Base-by-base conservation (phyloP, 1,140 invertebrate genomes). In the Brachionus rubens region DNA sequence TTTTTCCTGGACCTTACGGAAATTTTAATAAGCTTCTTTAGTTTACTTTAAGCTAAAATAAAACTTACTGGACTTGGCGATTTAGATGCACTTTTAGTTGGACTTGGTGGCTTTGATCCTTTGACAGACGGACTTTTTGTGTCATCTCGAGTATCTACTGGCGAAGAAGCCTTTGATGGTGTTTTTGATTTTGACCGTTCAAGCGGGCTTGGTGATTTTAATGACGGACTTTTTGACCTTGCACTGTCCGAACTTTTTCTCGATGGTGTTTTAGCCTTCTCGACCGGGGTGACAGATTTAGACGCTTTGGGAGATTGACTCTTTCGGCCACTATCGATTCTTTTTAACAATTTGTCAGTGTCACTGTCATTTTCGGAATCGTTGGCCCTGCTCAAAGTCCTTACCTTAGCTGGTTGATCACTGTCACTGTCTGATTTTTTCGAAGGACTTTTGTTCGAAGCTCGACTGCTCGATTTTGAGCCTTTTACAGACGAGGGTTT, bases 281-380 rank as follows among this genome's bases (percentile, higher is more conserved):
- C 28, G 19, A 40, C 10, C 21, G 54, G 54, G 36, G 28, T 36
- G 9, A 14, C 16, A 16, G 54, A 16, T 19, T 59, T 59, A 2
- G 54, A 59, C 3, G 14, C 30, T 40, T 36, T 33, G 33, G 33
- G 28, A 19, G 54, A 59, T 36, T 26, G 30, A 16, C 28, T 59
- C 36, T 59, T 59, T 14, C 52, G 52, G 12, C 52, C 52, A 54
- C 52, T 54, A 14, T 30, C 33, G 9, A 59, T 59, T 33, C 54
- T 14, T n/a, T 59, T 59, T 6, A 59, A 19, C 19, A 59, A 33
- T 19, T 40, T 59, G 10, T 59, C 54, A 36, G 54, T 59, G n/a
- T 59, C 54, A 59, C 28, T 59, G 16, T 59, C 33, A 36, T n/a
- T n/a, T n/a, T n/a, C n/a, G n/a, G n/a, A n/a, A n/a, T n/a, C n/a